Conservation (phyloP, 1,140 invertebrate species). For the Drosophila eugracilis region DNA sequence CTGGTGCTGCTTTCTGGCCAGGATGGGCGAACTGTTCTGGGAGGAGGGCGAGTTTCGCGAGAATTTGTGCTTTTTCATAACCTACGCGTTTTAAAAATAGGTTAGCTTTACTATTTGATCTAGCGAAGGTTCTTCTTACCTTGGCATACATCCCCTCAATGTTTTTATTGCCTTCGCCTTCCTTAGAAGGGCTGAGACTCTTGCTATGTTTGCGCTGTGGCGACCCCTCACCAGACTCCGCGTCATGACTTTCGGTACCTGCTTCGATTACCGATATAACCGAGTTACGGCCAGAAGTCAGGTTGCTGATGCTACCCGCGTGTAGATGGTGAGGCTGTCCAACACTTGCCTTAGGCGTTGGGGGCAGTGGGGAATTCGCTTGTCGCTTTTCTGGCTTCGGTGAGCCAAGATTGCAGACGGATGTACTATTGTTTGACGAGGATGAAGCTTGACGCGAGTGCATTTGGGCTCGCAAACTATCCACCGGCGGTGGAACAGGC, state of each 20-base stretch:
- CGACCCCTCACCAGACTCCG: conserved; percentile 57
- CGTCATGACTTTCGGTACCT: conserved; percentile 72
- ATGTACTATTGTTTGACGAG: conserved; percentile 90
- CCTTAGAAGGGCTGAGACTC: conserved; percentile 86
- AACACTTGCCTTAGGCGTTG: conserved; percentile 87
- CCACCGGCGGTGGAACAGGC: conserved; percentile 76
- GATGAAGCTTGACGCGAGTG: conserved; percentile 87
- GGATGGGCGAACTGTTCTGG: conserved; percentile 76
- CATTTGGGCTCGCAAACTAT: conserved; percentile 81
- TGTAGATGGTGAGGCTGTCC: conserved; percentile 60
- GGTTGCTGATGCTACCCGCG: conserved; percentile 72
- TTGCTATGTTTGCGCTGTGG: conserved; percentile 85
- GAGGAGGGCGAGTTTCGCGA: conserved; percentile 67
- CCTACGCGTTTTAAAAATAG: conserved; percentile 35
- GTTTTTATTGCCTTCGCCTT: conserved; percentile 90
- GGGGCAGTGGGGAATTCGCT: conserved; percentile 92
- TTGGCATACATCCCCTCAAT: conserved; percentile 95
- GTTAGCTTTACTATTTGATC: neutral
- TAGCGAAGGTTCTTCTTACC: conserved; percentile 85
- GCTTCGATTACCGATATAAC: conserved; percentile 84
- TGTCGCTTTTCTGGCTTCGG: conserved; percentile 94
- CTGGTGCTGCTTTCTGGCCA: conserved; percentile 81
- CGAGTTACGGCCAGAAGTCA: conserved; percentile 83
- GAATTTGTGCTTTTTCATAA: conserved; percentile 84
- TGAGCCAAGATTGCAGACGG: conserved; percentile 90